Conservation (phyloP, 2,888 invertebrate genomes). For the Patella pellucida region DNA sequence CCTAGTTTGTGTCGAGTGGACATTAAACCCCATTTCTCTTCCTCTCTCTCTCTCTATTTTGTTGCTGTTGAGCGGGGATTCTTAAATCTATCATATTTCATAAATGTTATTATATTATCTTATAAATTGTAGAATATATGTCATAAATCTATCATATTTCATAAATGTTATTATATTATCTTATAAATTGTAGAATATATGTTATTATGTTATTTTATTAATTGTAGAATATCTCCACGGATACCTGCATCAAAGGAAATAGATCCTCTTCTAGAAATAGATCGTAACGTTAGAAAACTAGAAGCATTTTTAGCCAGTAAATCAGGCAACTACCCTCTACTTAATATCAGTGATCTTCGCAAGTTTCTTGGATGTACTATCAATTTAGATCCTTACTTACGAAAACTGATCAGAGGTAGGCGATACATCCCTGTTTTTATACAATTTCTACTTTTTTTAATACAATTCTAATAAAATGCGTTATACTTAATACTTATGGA, state of each 20-base stretch:
- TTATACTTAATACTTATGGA: background rate
- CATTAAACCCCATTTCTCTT: background rate
- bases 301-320: slow-evolving; percentile 93
- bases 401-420: slow-evolving; percentile 94
- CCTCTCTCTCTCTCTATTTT: too few relatives aligned
- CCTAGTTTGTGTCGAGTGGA: too few relatives aligned
- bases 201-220: background rate
- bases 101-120: too few relatives aligned
- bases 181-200: too few relatives aligned
- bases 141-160: too few relatives aligned
- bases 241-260: slow-evolving; percentile 88
- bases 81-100: too few relatives aligned
- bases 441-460: background rate
- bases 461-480: background rate
- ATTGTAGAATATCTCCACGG: slow-evolving; percentile 48
- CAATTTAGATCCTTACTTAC: slow-evolving; percentile 96
- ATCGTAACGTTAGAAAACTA: slow-evolving; percentile 93
- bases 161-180: too few relatives aligned
- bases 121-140: too few relatives aligned
- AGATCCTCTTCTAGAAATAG: slow-evolving; percentile 90
- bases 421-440: background rate
- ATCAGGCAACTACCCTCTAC: slow-evolving; percentile 58
- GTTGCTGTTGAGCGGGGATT: too few relatives aligned
- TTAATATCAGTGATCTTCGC: slow-evolving; percentile 78
- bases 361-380: slow-evolving; percentile 98